A percentile compares a stretch with the other conserved stretches of the same genome.
These are phyloP conservation scores for Cremastinae sp. DNA, from an alignment of 2,888 invertebrate species.

Conservation along the genomic window DNA sequence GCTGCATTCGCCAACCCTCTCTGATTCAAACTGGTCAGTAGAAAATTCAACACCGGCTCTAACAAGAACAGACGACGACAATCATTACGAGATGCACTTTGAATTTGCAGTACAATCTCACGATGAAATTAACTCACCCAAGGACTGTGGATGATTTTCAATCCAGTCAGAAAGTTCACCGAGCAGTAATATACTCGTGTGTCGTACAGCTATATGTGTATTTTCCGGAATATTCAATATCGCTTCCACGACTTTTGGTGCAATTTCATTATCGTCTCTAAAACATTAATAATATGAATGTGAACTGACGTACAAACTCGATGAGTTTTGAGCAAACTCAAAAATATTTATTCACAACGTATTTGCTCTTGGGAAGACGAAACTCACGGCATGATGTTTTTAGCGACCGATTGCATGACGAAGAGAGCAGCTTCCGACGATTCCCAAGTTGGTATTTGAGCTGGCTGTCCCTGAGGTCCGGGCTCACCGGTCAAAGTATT, in stretches of 20 bases:
- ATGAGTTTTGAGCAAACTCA: too few relatives aligned
- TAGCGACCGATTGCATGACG: slow-evolving; percentile 96
- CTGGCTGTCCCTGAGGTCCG: slow-evolving; percentile 73
- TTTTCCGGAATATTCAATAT: slow-evolving; percentile 91
- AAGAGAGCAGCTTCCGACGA: slow-evolving; percentile 96
- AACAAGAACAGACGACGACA: background rate
- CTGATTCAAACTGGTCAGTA: slow-evolving; percentile 88
- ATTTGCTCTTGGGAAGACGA: slow-evolving; percentile 15
- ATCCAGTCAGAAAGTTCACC: slow-evolving; percentile 98
- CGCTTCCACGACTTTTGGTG: slow-evolving; percentile 96
- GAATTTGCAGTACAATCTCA: background rate
- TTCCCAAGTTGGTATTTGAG: slow-evolving; percentile 92
- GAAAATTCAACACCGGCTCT: slow-evolving; percentile 91
- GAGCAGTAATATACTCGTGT: slow-evolving; percentile 92
- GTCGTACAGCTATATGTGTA: slow-evolving; percentile 92
- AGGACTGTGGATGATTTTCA: slow-evolving; percentile 89
- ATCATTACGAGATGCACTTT: slow-evolving; percentile 6
- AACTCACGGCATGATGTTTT: slow-evolving; percentile 95
- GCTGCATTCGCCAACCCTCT: slow-evolving; percentile 89
- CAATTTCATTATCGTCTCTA: slow-evolving; percentile 94
- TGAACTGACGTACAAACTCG: too few relatives aligned
- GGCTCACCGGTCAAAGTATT: slow-evolving; percentile 82
- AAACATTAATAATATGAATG: slow-evolving; percentile 69
- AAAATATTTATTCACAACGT: slow-evolving; percentile 17
- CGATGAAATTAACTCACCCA: slow-evolving; percentile 81